phyloP scores from a whole-genome alignment of 2,113 vertebrate genomes.

The Lampris incognitus region DNA sequence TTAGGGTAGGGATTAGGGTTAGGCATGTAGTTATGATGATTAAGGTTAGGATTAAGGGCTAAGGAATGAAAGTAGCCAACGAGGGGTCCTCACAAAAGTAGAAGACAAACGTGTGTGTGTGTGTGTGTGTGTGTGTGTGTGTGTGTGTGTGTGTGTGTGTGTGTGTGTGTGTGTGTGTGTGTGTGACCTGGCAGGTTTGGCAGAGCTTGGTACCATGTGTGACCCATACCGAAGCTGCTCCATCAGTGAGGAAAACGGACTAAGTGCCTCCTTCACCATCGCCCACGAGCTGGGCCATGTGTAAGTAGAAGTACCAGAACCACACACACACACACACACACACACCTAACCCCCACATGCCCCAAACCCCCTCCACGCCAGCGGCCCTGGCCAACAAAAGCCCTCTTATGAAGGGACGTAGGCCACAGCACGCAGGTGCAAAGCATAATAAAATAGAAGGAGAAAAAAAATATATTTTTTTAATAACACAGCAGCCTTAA shows the following conservation, averaged over 20 bases:
- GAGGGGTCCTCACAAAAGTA: no score
- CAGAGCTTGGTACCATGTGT: slow-evolving; percentile 96
- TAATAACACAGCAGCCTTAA: slow-evolving; percentile 76
- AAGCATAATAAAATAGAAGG: slow-evolving; percentile 71
- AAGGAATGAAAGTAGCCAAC: no score
- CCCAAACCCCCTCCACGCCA: slow-evolving; percentile 16
- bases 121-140: slow-evolving; percentile 19
- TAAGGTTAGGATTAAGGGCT: no score
- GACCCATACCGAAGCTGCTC: slow-evolving; percentile 95
- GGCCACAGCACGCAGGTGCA: slow-evolving; percentile 78
- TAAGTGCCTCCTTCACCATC: slow-evolving; percentile 96
- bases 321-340: slow-evolving; percentile 1
- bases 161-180: slow-evolving; percentile 33
- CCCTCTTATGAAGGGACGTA: slow-evolving; percentile 72
- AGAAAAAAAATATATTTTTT: slow-evolving; percentile 51
- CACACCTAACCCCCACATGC: neutral
- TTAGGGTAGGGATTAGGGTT: no score
- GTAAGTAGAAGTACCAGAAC: slow-evolving; percentile 83
- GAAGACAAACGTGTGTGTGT: no score
- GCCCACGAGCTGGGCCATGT: slow-evolving; percentile 97
- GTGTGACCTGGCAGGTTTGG: slow-evolving; percentile 85
- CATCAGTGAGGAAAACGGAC: slow-evolving; percentile 96
- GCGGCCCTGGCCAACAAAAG: slow-evolving; percentile 75
- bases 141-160: slow-evolving; percentile 19
- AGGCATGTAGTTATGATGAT: no score